Evolutionary conservation across 1,140 invertebrate genomes (phyloP).

Genomic region (Bilobella aurantiaca): DNA sequence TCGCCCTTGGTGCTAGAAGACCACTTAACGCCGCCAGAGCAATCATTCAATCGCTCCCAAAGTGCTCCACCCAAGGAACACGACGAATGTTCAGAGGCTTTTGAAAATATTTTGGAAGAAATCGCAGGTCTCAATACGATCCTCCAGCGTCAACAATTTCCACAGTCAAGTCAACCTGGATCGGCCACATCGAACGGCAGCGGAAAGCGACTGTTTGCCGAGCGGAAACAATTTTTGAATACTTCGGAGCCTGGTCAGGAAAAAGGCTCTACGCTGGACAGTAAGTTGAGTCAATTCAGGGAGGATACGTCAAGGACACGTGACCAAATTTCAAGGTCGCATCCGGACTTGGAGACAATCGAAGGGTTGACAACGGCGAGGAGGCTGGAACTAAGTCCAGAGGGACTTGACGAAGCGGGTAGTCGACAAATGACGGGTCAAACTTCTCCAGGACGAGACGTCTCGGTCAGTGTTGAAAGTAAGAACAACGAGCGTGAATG

Average conservation of each 20-base stretch:
- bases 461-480: neutral
- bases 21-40: neutral
- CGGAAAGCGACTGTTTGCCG: conserved; percentile 23
- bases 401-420: neutral
- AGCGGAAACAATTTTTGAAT: conserved; percentile 29
- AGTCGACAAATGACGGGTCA: too few species aligned
- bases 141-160: conserved; percentile 5
- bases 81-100: conserved; percentile 22
- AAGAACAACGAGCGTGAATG: conserved; percentile 32
- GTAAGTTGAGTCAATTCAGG: conserved; percentile 29
- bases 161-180: neutral
- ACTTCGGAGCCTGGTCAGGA: neutral
- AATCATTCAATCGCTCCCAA: conserved; percentile 10
- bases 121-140: conserved; percentile 33
- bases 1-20: neutral
- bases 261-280: conserved; percentile 18
- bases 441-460: too few species aligned
- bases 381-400: too few species aligned
- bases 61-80: conserved; percentile 9
- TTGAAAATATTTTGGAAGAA: conserved; percentile 34
- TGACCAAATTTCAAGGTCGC: conserved; percentile 30
- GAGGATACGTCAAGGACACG: conserved; percentile 22
- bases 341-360: conserved; percentile 34
- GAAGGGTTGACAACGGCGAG: conserved; percentile 18
- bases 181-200: neutral